Evolutionary conservation across 1,140 invertebrate genomes (phyloP).

Genomic region (Achroia grisella): DNA sequence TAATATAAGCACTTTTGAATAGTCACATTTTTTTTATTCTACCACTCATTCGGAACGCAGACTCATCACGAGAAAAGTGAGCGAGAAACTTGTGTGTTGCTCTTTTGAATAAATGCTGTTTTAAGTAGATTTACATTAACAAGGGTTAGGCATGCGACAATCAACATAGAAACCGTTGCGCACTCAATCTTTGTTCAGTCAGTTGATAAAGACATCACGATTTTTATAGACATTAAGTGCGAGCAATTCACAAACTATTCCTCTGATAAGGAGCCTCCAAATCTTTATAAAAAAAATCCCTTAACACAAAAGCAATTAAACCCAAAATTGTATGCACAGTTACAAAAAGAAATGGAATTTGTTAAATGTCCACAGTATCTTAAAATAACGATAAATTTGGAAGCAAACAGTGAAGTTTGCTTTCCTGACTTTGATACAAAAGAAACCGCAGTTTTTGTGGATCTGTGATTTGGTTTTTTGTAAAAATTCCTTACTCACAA

Average conservation of each 20-base stretch:
- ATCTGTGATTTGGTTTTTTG: conserved; percentile 27
- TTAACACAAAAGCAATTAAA: neutral
- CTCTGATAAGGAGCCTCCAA: conserved; percentile 4
- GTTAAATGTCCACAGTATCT: conserved; percentile 24
- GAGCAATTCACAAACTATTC: conserved; percentile 9
- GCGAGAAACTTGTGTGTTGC: too few relatives aligned
- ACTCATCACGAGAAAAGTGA: too few relatives aligned
- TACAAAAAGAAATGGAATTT: conserved; percentile 8
- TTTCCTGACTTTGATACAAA: conserved; percentile 37
- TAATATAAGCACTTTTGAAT: too few relatives aligned
- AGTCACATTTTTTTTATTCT: too few relatives aligned
- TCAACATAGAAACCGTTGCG: too few relatives aligned
- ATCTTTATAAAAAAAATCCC: neutral
- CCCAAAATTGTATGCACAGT: neutral
- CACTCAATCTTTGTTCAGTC: too few relatives aligned
- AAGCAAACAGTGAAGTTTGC: conserved; percentile 45
- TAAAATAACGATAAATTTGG: conserved; percentile 42
- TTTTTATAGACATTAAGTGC: conserved; percentile 27
- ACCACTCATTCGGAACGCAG: too few relatives aligned
- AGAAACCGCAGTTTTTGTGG: conserved; percentile 47
- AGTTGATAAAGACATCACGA: conserved; percentile 43
- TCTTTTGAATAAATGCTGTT: too few relatives aligned
- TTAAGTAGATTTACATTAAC: too few relatives aligned
- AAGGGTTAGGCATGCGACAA: too few relatives aligned
- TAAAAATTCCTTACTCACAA: conserved; percentile 29